Base-by-base conservation (phyloP, 2,797 vertebrate genomes). In the Fratercula arctica region DNA sequence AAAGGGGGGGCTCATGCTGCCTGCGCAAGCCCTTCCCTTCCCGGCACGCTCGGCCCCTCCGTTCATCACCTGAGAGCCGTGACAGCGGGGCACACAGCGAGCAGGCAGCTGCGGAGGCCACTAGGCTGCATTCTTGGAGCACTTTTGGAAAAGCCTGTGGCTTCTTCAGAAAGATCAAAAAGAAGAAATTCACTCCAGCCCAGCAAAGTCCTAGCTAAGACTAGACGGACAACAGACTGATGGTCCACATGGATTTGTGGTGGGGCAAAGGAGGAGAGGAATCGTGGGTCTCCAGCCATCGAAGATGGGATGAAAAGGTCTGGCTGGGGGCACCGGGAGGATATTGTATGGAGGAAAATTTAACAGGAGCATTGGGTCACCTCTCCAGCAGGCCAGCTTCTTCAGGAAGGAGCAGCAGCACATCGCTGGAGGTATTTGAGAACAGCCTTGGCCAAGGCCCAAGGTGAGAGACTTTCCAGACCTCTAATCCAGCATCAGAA, bases 401-500 rank as follows among this genome's bases (percentile, higher is more conserved):
- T 92, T 35, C 85, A 86, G 82, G 85, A 91, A 66, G 48, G 74
- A 94, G 89, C 89, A 84, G 86, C 61, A 54, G 75, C 79, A 19
- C 85, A 45, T 84, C 3, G 1, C 85, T 94, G 94, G 83, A 93
- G 85, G 87, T 93, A 85, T 79, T 54, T 94, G 91, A 90, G 89
- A 94, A 93, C 46, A 86, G 87, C 63, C 54, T 85, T 95, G 95
- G 96, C 90, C 77, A 76, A 37, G 46, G 48, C 94, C 93, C 91
- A 95, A 77, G 69, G 72, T 23, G 11, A 90, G 85, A 96, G 87
- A 57, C 76, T 94, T 94, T 95, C 95, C 96, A 96, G 95, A 95
- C 74, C 86, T 72, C 90, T 79, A 92, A 87, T 88, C 91, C 87
- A 90, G 91, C 91, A 93, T 90, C 96, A 94, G 87, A 85, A 82